phyloP scores from a whole-genome alignment of 2,797 vertebrate species.

The Hemibagrus guttatus region DNA sequence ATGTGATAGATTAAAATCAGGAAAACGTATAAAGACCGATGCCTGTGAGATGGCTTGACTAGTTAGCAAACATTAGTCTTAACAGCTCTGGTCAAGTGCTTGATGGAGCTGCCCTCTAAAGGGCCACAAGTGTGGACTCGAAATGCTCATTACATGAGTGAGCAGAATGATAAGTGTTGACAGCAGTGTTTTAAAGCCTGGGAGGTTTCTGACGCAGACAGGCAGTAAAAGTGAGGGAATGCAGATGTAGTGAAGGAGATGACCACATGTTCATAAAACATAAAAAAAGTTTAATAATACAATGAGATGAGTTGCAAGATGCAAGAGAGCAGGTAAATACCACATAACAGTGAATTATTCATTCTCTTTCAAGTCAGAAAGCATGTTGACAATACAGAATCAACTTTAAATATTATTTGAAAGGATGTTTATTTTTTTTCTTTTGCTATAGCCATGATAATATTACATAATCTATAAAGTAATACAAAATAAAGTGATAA shows the following conservation, averaged over 20 bases:
- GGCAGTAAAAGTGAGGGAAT: slow-evolving; percentile 28
- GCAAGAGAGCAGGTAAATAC: slow-evolving; percentile 4
- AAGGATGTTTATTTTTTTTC: neutral
- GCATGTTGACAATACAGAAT: neutral
- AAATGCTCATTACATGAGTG: neutral
- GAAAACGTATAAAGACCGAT: slow-evolving; percentile 7
- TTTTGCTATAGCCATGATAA: neutral
- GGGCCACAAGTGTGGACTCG: neutral
- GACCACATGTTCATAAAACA: slow-evolving; percentile 28
- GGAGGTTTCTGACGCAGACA: neutral
- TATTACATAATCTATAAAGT: neutral
- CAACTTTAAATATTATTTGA: neutral
- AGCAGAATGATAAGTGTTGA: slow-evolving; percentile 4
- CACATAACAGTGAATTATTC: neutral
- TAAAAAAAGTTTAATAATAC: neutral
- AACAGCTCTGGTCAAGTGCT: neutral
- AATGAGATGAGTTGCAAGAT: neutral
- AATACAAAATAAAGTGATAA: slow-evolving; percentile 1
- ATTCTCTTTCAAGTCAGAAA: neutral
- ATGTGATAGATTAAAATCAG: neutral
- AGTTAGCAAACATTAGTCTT: slow-evolving; percentile 1
- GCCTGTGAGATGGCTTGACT: neutral
- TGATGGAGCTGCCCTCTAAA: neutral
- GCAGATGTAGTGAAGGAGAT: slow-evolving; percentile 8
- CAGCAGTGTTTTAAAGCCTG: slow-evolving; percentile 7